Evolutionary conservation across 1,140 invertebrate genomes (phyloP).

Genomic region (Drosophila ficusphila): DNA sequence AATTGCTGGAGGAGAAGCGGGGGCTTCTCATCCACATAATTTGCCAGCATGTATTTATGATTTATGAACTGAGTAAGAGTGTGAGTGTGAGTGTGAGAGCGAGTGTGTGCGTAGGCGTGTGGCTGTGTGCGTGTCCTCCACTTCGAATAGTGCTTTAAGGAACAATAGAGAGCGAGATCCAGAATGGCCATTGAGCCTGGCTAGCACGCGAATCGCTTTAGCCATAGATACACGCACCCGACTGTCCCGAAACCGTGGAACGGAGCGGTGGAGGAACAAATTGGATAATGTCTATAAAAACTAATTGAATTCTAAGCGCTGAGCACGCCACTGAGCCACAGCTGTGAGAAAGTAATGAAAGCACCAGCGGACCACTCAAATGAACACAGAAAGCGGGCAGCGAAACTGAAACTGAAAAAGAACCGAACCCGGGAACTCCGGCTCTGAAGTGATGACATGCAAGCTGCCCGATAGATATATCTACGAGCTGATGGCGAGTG

Average conservation of each 20-base stretch:
- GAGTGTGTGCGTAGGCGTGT: background rate
- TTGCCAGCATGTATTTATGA: constrained; percentile 78
- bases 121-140: constrained; percentile 58
- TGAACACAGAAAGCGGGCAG: constrained; percentile 23
- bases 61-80: constrained; percentile 62
- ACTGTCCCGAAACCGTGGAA: background rate
- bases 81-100: constrained; percentile 27
- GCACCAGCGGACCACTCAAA: constrained; percentile 43
- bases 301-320: constrained; percentile 83
- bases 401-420: constrained; percentile 30
- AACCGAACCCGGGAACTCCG: constrained; percentile 49
- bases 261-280: constrained; percentile 54
- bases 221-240: constrained; percentile 73
- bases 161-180: constrained; percentile 57
- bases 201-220: constrained; percentile 77
- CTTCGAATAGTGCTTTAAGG: constrained; percentile 65
- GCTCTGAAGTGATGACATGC: constrained; percentile 74
- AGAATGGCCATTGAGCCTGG: constrained; percentile 58
- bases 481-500: constrained; percentile 18
- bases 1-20: constrained; percentile 24
- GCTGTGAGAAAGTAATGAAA: constrained; percentile 77
- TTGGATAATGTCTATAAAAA: constrained; percentile 83
- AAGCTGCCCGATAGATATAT: constrained; percentile 59
- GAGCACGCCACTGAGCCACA: constrained; percentile 63
- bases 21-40: constrained; percentile 68